Conservation (phyloP, 2,888 invertebrate species). For the Ormyrus nitidulus region DNA sequence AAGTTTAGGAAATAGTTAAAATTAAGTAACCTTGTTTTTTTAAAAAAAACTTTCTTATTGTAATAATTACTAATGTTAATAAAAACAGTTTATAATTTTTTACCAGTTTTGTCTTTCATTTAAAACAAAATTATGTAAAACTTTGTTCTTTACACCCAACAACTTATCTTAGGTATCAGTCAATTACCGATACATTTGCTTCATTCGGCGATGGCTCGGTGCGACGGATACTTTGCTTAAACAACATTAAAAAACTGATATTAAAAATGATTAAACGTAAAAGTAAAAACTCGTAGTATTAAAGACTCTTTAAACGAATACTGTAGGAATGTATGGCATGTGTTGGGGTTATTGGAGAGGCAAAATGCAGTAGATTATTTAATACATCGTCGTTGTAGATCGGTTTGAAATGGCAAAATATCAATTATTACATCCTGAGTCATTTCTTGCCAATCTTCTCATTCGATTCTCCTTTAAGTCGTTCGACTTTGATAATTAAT, state of each 20-base stretch:
- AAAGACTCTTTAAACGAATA: too few species aligned
- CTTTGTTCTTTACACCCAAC: not conserved
- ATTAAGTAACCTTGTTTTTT: not conserved
- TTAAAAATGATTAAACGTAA: too few species aligned
- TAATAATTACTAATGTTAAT: constrained; percentile 18
- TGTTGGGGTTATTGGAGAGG: too few species aligned
- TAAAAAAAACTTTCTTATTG: not conserved
- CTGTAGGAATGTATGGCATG: too few species aligned
- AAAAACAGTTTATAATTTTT: constrained; percentile 49
- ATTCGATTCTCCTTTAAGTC: not conserved
- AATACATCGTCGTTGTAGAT: too few species aligned
- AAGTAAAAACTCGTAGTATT: too few species aligned
- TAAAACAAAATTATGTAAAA: constrained; percentile 15
- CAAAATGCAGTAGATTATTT: too few species aligned
- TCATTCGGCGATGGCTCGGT: not conserved
- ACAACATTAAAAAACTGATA: too few species aligned
- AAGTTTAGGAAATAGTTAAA: not conserved
- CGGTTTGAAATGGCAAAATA: too few species aligned
- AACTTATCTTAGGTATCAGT: constrained; percentile 31
- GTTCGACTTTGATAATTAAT: constrained; percentile 5
- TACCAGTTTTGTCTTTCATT: constrained; percentile 38
- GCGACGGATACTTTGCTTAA: not conserved
- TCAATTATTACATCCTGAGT: not conserved
- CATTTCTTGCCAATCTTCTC: constrained; percentile 1
- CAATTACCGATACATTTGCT: constrained; percentile 52